Percentiles rank a stretch among this genome's conserved stretches.
Conservation (phyloP, 2,797 vertebrate genomes). For the Spinus olivaceus region DNA sequence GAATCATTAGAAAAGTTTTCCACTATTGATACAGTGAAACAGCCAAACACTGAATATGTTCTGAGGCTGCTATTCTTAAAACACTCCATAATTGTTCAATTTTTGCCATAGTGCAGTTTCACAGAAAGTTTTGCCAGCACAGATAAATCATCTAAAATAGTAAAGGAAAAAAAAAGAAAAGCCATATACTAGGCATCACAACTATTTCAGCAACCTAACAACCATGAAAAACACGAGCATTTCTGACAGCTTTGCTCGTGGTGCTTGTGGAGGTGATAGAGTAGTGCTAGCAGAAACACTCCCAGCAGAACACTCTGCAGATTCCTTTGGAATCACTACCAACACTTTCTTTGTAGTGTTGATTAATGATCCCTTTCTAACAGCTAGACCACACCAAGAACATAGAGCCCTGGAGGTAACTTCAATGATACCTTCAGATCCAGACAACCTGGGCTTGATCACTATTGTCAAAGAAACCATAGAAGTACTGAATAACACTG, state of each 20-base stretch:
- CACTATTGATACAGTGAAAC: background rate
- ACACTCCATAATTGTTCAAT: background rate
- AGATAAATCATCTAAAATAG: background rate
- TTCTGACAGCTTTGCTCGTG: background rate
- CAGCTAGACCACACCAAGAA: background rate
- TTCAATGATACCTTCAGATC: background rate
- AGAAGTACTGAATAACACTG: accelerated
- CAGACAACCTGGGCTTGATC: background rate
- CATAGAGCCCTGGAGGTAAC: background rate
- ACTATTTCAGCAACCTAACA: background rate
- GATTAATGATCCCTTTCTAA: background rate
- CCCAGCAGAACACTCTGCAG: background rate
- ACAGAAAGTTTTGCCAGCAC: background rate
- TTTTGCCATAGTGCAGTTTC: background rate
- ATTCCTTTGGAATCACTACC: background rate
- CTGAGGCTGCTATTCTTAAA: background rate
- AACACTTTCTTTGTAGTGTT: background rate
- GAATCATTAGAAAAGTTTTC: background rate
- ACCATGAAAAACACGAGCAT: background rate
- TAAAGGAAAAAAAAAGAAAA: background rate
- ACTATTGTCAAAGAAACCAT: background rate
- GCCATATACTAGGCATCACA: background rate
- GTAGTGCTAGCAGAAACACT: background rate
- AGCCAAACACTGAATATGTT: background rate
- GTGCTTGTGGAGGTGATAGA: background rate